Evolutionary conservation across 2,797 vertebrate genomes (phyloP).

Genomic region (Sphaeramia orbicularis): DNA sequence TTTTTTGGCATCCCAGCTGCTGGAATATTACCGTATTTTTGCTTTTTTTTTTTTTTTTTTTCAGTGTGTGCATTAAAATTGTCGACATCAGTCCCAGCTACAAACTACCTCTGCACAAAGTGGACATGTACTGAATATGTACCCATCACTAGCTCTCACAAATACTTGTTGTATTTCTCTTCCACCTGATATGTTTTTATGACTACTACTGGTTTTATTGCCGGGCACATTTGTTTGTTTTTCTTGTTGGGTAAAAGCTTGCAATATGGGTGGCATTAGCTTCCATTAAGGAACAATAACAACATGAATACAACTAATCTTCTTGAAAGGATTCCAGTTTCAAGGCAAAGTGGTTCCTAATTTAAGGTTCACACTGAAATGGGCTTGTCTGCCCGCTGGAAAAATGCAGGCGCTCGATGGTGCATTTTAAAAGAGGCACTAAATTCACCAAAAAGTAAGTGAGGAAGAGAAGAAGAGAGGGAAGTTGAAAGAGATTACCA

Average conservation of each 20-base stretch:
- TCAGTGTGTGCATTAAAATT: no score
- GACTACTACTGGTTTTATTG: neutral
- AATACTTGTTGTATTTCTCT: neutral
- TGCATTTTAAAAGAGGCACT: neutral
- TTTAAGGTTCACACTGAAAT: slow-evolving; percentile 5
- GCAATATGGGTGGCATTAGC: slow-evolving; percentile 34
- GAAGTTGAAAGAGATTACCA: slow-evolving; percentile 30
- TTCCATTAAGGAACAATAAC: slow-evolving; percentile 29
- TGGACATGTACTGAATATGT: slow-evolving; percentile 16
- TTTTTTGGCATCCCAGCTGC: no score
- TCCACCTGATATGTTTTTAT: slow-evolving; percentile 14
- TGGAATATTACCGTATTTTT: no score
- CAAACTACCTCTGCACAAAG: no score
- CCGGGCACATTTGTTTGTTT: slow-evolving; percentile 13
- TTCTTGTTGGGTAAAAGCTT: slow-evolving; percentile 23
- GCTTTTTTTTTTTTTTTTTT: no score
- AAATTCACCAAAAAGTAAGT: neutral
- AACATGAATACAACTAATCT: slow-evolving; percentile 9
- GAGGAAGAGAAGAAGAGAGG: neutral
- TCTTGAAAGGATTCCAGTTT: slow-evolving; percentile 13
- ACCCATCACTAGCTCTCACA: neutral
- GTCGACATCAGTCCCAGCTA: no score
- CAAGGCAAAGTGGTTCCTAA: slow-evolving; percentile 22
- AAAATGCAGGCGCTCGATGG: neutral
- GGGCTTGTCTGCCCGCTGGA: neutral